phyloP scores from a whole-genome alignment of 2,797 vertebrate genomes.

The Pangasius mekongensis region DNA sequence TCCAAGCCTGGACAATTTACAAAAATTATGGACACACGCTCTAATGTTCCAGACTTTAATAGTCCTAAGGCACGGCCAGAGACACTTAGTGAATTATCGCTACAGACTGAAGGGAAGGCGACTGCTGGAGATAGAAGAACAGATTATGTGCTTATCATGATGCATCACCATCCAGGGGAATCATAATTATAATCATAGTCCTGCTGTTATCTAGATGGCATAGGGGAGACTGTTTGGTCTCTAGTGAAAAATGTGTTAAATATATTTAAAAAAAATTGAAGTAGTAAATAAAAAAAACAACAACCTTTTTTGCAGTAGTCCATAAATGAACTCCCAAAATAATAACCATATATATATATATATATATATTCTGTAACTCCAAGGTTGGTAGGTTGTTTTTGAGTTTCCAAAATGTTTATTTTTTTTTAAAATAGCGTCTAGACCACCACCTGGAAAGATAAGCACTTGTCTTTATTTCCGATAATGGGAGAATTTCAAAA shows the following conservation, averaged over 20 bases:
- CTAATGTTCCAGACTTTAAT: not conserved
- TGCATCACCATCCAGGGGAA: constrained; percentile 24
- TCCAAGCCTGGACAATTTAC: not conserved
- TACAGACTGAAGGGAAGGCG: not conserved
- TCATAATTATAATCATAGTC: constrained; percentile 11
- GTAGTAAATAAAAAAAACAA: not conserved
- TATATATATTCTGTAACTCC: not conserved
- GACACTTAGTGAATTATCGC: not conserved
- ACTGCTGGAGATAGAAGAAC: constrained; percentile 16
- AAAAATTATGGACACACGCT: not conserved
- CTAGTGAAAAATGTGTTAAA: not conserved
- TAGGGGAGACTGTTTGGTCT: not conserved
- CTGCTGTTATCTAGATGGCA: constrained; percentile 6
- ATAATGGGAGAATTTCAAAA: not conserved
- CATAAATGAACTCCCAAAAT: not conserved
- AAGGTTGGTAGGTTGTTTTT: not conserved
- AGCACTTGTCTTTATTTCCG: not conserved
- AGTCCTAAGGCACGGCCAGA: not conserved
- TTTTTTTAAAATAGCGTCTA: not conserved
- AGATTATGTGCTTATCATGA: constrained; percentile 29
- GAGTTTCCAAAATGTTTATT: not conserved
- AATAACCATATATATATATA: not conserved
- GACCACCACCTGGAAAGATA: not conserved
- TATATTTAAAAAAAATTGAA: not conserved
- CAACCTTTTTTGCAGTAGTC: not conserved